Evolutionary conservation across 2,113 vertebrate genomes (phyloP).

Genomic region (Catharus minimus): DNA sequence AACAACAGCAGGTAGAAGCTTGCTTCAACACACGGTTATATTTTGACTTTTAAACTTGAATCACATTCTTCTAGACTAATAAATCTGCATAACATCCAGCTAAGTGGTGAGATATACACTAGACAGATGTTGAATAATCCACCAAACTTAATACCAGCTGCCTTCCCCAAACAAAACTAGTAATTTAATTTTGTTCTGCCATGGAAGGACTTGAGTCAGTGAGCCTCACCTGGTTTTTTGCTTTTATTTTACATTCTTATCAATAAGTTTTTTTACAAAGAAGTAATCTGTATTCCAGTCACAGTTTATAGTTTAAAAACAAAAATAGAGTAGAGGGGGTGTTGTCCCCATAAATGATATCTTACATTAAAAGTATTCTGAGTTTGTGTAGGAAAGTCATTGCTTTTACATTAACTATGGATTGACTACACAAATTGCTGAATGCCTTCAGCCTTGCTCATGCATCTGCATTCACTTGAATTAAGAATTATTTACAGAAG

Average conservation of each 20-base stretch:
- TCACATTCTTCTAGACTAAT: background rate
- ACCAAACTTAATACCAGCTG: background rate
- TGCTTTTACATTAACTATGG: background rate
- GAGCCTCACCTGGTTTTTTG: background rate
- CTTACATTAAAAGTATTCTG: too few species aligned
- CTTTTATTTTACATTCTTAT: background rate
- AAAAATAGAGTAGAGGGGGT: accelerated
- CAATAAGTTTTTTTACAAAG: background rate
- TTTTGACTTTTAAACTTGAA: background rate
- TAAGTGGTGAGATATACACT: background rate
- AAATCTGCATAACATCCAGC: background rate
- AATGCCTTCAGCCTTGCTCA: background rate
- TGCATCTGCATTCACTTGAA: background rate
- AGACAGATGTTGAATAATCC: conserved; percentile 35
- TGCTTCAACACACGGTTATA: background rate
- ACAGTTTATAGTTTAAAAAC: background rate
- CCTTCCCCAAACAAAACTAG: background rate
- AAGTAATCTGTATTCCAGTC: background rate
- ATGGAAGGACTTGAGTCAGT: background rate
- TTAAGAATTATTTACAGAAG: background rate
- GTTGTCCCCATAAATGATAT: background rate
- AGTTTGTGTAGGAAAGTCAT: background rate
- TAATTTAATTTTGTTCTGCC: conserved; percentile 13
- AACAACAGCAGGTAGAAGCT: background rate
- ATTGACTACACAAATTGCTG: background rate